Evolutionary conservation across 2,888 invertebrate species (phyloP).

Genomic region (Monoplex corrugatus): DNA sequence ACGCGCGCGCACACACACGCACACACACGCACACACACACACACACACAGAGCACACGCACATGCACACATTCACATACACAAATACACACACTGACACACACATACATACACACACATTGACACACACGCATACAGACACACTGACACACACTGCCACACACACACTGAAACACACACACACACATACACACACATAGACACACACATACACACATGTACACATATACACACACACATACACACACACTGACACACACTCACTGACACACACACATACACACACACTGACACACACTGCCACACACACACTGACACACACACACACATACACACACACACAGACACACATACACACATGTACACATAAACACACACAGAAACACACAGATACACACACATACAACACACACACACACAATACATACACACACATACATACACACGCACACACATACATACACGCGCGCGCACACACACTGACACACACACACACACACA

Average conservation of each 20-base stretch:
- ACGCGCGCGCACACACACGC: background rate
- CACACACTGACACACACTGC: no score
- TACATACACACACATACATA: background rate
- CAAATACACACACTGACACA: background rate
- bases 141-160: background rate
- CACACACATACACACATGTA: background rate
- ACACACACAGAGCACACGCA: conserved; percentile 8
- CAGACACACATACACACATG: background rate
- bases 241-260: no score
- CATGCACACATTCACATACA: conserved; percentile 12
- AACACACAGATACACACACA: background rate
- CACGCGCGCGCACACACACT: background rate
- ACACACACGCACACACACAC: conserved; percentile 12
- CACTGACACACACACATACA: no score
- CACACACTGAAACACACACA: background rate
- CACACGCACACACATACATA: background rate
- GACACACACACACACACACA: conserved; percentile 13
- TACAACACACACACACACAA: background rate
- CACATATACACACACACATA: no score
- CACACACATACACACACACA: background rate
- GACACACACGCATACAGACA: background rate
- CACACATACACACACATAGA: background rate
- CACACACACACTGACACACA: background rate
- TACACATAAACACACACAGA: background rate
- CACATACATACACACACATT: background rate